phyloP scores from a whole-genome alignment of 2,888 invertebrate genomes.

The Polymixis lichenea region DNA sequence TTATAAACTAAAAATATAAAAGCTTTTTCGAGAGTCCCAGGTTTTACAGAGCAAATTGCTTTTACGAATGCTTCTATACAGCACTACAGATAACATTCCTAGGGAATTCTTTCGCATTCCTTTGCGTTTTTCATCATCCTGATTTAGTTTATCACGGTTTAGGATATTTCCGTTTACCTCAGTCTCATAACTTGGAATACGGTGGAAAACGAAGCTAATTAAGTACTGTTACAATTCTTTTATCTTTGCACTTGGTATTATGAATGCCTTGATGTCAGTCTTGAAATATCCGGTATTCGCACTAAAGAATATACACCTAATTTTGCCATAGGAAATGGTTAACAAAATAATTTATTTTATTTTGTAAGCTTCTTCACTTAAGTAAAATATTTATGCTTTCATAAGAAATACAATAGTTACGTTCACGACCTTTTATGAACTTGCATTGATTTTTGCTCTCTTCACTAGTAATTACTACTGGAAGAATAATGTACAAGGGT shows the following conservation, averaged over 20 bases:
- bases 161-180: not conserved
- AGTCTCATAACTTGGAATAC: not conserved
- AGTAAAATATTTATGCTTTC: not conserved
- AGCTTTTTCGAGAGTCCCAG: not conserved
- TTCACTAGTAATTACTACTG: not conserved
- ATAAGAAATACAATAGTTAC: not conserved
- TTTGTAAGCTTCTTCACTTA: not conserved
- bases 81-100: not conserved
- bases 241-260: no score
- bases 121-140: not conserved
- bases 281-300: not conserved
- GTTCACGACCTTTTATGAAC: not conserved
- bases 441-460: no score
- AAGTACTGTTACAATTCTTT: not conserved
- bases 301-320: not conserved
- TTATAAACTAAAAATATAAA: not conserved
- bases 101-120: not conserved
- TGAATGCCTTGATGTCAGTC: not conserved
- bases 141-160: not conserved
- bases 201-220: not conserved
- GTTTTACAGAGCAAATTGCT: not conserved
- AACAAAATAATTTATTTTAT: no score
- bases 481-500: not conserved
- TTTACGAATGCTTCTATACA: not conserved
- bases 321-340: not conserved